Evolutionary conservation across 2,888 invertebrate species (phyloP).

Genomic region (Sphaeridia pumilis): DNA sequence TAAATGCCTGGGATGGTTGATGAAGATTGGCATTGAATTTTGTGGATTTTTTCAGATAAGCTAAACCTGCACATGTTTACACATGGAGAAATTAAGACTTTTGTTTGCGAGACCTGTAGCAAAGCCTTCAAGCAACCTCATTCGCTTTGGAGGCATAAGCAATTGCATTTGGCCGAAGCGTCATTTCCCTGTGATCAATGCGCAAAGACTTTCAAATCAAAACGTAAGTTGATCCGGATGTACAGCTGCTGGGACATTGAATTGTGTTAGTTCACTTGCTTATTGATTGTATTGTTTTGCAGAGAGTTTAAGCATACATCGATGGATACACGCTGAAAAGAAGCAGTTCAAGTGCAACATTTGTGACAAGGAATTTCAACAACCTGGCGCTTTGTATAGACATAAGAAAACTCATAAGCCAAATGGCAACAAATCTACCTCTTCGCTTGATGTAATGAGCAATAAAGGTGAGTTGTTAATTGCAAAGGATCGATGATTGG

Average conservation of each 20-base stretch:
- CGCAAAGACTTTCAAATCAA: constrained; percentile 7
- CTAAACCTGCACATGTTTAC: constrained; percentile 9
- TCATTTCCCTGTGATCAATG: constrained; percentile 8
- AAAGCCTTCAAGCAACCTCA: constrained; percentile 14
- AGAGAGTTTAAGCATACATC: constrained; percentile 12
- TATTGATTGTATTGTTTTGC: too few relatives aligned
- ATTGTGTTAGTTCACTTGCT: too few relatives aligned
- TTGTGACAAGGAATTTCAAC: constrained; percentile 14
- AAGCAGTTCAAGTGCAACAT: constrained; percentile 13
- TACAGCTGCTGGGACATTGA: too few relatives aligned
- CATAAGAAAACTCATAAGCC: constrained; percentile 13
- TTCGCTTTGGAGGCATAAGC: constrained; percentile 8
- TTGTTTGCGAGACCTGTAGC: constrained; percentile 10
- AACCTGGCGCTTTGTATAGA: constrained; percentile 10
- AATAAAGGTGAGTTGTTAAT: too few relatives aligned
- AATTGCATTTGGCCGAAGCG: constrained; percentile 7
- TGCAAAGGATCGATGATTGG: too few relatives aligned
- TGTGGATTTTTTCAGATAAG: constrained; percentile 13
- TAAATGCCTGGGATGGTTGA: too few relatives aligned
- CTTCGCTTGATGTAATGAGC: too few relatives aligned
- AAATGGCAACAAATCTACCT: too few relatives aligned
- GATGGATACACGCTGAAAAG: constrained; percentile 14
- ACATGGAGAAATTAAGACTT: constrained; percentile 10
- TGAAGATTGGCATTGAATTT: background rate
- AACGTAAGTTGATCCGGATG: constrained; percentile 14